Evolutionary conservation across 2,113 vertebrate genomes (phyloP).

Genomic region (Empidonax traillii): DNA sequence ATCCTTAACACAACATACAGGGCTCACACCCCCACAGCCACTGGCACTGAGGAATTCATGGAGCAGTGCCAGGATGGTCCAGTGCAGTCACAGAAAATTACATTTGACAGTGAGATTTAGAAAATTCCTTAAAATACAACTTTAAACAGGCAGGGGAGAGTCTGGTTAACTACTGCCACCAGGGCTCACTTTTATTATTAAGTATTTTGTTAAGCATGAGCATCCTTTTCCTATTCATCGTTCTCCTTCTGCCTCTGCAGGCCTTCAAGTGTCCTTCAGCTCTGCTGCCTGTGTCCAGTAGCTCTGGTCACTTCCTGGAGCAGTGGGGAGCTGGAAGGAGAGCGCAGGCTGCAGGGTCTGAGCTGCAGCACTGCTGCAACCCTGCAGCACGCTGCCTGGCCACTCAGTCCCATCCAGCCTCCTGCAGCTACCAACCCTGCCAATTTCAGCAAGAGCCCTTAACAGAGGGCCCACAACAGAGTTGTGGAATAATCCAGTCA

Average conservation of each 20-base stretch:
- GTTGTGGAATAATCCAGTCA: not conserved
- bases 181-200: not conserved
- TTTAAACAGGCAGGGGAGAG: not conserved
- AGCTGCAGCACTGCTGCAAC: not conserved
- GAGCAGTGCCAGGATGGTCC: not conserved
- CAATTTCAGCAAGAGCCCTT: not conserved
- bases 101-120: not conserved
- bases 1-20: not conserved
- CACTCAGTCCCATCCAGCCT: too few relatives aligned
- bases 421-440: not conserved
- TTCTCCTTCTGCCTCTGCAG: not conserved
- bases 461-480: not conserved
- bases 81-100: not conserved
- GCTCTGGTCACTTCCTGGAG: not conserved
- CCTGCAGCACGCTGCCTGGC: not conserved
- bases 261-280: not conserved
- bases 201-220: not conserved
- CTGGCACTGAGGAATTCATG: accelerated
- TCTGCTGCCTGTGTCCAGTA: not conserved
- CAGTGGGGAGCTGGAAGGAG: not conserved
- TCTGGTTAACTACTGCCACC: not conserved
- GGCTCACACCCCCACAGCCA: not conserved
- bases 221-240: not conserved
- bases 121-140: not conserved
- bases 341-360: accelerated